A percentile compares a stretch with the other conserved stretches of the same genome.
These are phyloP conservation scores for Helobdella robusta DNA, from an alignment of 2,888 invertebrate species.

Conservation along the genomic window DNA sequence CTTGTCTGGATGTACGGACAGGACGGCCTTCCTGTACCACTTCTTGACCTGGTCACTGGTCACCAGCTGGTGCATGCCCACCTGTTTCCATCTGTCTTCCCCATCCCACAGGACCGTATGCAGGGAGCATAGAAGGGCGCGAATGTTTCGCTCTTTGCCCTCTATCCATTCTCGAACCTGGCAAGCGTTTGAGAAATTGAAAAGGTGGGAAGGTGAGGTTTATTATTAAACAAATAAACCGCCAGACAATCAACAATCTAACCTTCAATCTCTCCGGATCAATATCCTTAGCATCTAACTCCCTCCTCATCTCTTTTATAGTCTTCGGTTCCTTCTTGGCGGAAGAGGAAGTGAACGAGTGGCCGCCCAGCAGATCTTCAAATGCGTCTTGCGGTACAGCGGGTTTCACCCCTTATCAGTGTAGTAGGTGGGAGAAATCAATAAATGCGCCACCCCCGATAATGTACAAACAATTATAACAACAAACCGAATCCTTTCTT, in stretches of 20 bases:
- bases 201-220: constrained; percentile 28
- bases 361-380: constrained; percentile 78
- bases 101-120: constrained; percentile 87
- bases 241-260: too few species aligned
- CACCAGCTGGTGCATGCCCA: constrained; percentile 88
- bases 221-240: not conserved
- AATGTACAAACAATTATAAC: not conserved
- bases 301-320: constrained; percentile 84
- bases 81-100: constrained; percentile 72
- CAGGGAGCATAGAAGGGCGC: constrained; percentile 85
- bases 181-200: constrained; percentile 22
- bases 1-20: constrained; percentile 97
- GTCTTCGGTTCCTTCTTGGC: constrained; percentile 62
- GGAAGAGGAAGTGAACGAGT: constrained; percentile 65
- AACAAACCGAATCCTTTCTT: constrained; percentile 41
- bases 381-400: constrained; percentile 63
- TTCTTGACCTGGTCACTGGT: constrained; percentile 87
- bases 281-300: constrained; percentile 72
- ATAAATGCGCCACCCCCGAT: not conserved
- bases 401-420: constrained; percentile 41
- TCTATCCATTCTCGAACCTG: constrained; percentile 69
- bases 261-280: constrained; percentile 83
- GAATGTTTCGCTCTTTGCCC: constrained; percentile 90
- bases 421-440: not conserved
- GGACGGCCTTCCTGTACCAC: constrained; percentile 83